A percentile compares a stretch with the other conserved stretches of the same genome.
Evolutionary conservation across 23 tunicate species (phyloP).

Genomic region (Trididemnum nubilum): DNA sequence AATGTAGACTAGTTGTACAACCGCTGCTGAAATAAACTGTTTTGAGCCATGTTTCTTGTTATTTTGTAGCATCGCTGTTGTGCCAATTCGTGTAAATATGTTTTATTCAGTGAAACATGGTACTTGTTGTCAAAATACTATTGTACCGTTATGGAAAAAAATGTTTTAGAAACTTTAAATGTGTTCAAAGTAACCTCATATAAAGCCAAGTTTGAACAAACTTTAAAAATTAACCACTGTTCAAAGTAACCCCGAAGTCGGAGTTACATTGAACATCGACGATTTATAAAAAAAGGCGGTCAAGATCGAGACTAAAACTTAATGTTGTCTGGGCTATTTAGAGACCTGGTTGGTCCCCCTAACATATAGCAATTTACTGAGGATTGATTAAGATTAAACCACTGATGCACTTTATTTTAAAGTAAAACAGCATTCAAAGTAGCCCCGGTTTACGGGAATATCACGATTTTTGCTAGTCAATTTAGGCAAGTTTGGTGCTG

Average conservation of each 20-base stretch:
- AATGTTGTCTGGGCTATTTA: too few relatives aligned
- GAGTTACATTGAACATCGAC: background rate
- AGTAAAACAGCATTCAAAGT: background rate
- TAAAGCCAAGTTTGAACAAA: background rate
- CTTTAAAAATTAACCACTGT: background rate
- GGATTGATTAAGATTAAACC: background rate
- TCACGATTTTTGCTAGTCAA: too few relatives aligned
- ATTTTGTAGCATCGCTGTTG: background rate
- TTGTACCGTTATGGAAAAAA: background rate
- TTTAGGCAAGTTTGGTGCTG: too few relatives aligned
- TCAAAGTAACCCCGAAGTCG: background rate
- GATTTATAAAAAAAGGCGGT: background rate
- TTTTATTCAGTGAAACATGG: background rate
- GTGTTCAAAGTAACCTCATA: too few relatives aligned
- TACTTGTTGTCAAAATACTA: background rate
- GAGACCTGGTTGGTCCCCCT: too few relatives aligned
- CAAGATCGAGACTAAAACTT: too few relatives aligned
- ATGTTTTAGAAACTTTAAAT: background rate
- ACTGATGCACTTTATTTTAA: background rate
- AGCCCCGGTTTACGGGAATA: constrained; percentile 4
- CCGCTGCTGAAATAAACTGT: background rate
- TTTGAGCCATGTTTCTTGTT: background rate
- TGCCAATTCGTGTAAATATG: background rate
- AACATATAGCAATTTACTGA: too few relatives aligned
- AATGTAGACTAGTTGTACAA: background rate